Evolutionary conservation across 2,797 vertebrate species (phyloP).

Genomic region (Enteromius afrohamiltoni): DNA sequence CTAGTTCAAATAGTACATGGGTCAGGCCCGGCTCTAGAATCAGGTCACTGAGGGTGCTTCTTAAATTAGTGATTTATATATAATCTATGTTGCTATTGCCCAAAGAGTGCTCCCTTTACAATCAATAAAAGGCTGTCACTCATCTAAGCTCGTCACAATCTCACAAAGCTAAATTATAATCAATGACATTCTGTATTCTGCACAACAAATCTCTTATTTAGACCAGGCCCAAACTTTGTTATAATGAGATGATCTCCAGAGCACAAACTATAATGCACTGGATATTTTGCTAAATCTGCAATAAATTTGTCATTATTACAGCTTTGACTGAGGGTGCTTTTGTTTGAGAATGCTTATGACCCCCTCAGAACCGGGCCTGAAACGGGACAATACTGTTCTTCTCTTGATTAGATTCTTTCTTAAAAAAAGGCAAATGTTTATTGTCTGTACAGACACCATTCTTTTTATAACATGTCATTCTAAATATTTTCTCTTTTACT

Average conservation of each 20-base stretch:
- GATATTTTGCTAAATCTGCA: too few relatives aligned
- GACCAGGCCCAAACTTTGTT: not conserved
- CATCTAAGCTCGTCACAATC: not conserved
- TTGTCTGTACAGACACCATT: not conserved
- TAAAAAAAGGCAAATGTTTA: not conserved
- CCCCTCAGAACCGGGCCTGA: not conserved
- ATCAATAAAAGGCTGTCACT: not conserved
- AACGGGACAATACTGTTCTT: not conserved
- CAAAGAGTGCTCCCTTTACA: not conserved
- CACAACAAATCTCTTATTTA: not conserved
- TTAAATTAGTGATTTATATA: not conserved
- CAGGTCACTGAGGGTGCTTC: not conserved
- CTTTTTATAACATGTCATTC: not conserved
- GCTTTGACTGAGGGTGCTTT: not conserved
- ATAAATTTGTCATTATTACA: not conserved
- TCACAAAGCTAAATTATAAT: not conserved
- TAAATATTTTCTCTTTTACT: constrained; percentile 15
- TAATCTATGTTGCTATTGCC: too few relatives aligned
- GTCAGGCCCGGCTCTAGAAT: not conserved
- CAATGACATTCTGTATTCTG: not conserved
- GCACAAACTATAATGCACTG: too few relatives aligned
- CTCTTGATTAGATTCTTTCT: not conserved
- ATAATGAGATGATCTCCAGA: not conserved
- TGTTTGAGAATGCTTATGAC: not conserved
- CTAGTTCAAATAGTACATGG: not conserved